These are phyloP conservation scores for Monoplex corrugatus DNA, from an alignment of 2,888 invertebrate species.

Conservation along the genomic window DNA sequence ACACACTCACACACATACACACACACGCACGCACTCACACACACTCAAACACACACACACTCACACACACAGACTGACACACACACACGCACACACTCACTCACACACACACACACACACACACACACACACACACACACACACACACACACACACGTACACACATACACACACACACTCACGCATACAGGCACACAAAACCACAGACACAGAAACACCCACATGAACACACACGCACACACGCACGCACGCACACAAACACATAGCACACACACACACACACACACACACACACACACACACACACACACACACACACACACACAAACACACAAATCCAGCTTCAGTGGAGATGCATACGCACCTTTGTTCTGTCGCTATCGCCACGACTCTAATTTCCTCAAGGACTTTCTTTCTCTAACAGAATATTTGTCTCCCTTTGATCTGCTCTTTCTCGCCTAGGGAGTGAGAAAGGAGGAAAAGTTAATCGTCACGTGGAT, in stretches of 20 bases:
- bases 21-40: background rate
- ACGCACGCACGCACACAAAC: background rate
- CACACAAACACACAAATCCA: background rate
- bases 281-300: conserved; percentile 13
- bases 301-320: conserved; percentile 13
- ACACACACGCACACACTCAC: background rate
- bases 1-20: no score
- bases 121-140: background rate
- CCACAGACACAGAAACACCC: no score
- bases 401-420: no score
- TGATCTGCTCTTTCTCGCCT: no score
- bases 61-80: background rate
- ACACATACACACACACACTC: no score
- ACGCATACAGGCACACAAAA: no score
- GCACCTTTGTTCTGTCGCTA: no score
- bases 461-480: no score
- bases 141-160: no score
- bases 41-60: conserved; percentile 1
- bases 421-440: no score
- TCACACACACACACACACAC: background rate
- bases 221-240: background rate
- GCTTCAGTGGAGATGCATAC: background rate
- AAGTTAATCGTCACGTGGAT: no score
- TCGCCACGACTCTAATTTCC: no score
- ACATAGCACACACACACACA: conserved; percentile 13